Percentiles rank a stretch among this genome's conserved stretches.
These are phyloP conservation scores for Ochropleura leucogaster DNA, from an alignment of 2,888 invertebrate genomes.

Conservation along the genomic window DNA sequence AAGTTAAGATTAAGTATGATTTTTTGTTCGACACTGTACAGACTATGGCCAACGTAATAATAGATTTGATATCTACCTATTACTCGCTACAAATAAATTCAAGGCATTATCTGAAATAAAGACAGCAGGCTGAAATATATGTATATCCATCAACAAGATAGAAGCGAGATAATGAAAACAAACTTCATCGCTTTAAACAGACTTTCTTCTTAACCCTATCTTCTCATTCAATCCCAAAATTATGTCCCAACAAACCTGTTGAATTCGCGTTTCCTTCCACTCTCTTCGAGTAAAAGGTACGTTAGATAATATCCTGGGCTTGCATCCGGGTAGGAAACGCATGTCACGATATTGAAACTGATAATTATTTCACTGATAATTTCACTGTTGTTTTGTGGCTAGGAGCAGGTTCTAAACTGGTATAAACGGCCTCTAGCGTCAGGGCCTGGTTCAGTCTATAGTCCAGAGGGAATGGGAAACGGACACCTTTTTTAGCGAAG, in stretches of 20 bases:
- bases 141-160: background rate
- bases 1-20: constrained; percentile 9
- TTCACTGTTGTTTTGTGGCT: constrained; percentile 17
- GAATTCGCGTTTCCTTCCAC: constrained; percentile 29
- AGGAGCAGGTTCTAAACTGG: constrained; percentile 24
- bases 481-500: too few species aligned
- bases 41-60: background rate
- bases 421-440: too few species aligned
- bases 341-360: constrained; percentile 42
- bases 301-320: constrained; percentile 66
- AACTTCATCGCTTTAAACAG: background rate
- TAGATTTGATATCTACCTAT: background rate
- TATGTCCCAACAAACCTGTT: constrained; percentile 1
- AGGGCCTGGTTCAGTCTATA: too few species aligned
- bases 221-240: background rate
- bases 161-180: constrained; percentile 4
- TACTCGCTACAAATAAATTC: background rate
- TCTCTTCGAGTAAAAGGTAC: constrained; percentile 34
- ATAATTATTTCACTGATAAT: constrained; percentile 46
- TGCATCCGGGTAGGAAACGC: constrained; percentile 66
- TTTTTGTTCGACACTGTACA: background rate
- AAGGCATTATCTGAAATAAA: constrained; percentile 1
- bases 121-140: background rate
- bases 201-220: background rate
- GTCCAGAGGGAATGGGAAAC: too few species aligned